phyloP scores from a whole-genome alignment of 2,113 vertebrate genomes.

The Zosterops hypoxanthus region DNA sequence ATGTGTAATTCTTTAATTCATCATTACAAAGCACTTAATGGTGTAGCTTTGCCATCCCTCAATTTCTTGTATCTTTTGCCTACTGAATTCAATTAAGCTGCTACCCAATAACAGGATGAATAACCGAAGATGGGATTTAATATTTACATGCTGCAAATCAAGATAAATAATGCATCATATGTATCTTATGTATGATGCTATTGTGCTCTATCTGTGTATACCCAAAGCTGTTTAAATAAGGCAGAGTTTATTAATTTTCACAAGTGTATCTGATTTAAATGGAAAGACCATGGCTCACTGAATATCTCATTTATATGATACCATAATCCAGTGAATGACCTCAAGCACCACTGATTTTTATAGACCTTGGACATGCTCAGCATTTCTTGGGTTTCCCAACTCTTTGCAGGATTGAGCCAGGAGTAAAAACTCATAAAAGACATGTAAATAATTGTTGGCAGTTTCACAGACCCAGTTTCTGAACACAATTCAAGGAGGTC shows the following conservation, averaged over 20 bases:
- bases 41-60: background rate
- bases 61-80: background rate
- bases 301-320: background rate
- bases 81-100: background rate
- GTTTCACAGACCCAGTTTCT: background rate
- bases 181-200: background rate
- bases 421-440: background rate
- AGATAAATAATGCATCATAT: background rate
- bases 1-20: background rate
- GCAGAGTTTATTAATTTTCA: background rate
- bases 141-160: background rate
- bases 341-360: background rate
- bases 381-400: background rate
- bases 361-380: background rate
- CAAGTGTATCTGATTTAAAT: background rate
- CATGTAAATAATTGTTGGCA: background rate
- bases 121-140: background rate
- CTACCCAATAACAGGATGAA: background rate
- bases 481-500: background rate
- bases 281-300: background rate
- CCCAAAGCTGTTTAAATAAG: background rate
- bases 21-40: background rate
- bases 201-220: background rate
- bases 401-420: background rate
- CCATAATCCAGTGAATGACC: background rate